phyloP scores from a whole-genome alignment of 2,113 vertebrate species.

The Phalacrocorax carbo region DNA sequence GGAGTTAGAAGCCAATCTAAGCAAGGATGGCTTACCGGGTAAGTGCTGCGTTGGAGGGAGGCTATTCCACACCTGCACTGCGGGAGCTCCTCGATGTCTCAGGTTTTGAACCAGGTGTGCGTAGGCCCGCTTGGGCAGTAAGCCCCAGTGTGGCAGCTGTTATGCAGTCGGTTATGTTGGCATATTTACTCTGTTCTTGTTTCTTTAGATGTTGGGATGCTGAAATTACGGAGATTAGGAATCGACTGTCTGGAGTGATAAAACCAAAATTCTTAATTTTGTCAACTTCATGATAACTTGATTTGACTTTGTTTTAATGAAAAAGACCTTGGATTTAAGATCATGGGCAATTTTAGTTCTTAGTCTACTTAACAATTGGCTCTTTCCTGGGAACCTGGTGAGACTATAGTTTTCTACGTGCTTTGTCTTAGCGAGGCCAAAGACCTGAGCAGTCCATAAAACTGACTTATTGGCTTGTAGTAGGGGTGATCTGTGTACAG shows the following conservation, averaged over 20 bases:
- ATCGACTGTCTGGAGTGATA: neutral
- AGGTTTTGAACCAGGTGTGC: fast-evolving
- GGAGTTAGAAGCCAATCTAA: neutral
- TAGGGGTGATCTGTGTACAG: neutral
- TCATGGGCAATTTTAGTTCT: neutral
- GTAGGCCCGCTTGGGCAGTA: neutral
- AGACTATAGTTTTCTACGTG: neutral
- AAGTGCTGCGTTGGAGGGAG: neutral
- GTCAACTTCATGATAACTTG: neutral
- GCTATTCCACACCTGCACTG: neutral
- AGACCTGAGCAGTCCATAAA: neutral
- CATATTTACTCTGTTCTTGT: neutral
- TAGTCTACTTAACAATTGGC: neutral
- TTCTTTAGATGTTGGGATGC: neutral
- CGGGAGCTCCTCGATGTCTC: neutral
- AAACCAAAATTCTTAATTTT: neutral
- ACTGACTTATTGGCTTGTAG: neutral
- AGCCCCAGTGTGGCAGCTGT: neutral
- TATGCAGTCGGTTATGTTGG: neutral
- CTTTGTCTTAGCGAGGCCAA: neutral
- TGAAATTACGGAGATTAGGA: neutral
- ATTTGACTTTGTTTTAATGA: neutral
- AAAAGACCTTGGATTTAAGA: neutral
- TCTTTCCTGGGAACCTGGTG: neutral
- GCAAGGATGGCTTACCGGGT: neutral